Percentiles rank a stretch among this genome's conserved stretches.
These are phyloP conservation scores for Listrodromus nycthemerus DNA, from an alignment of 2,888 invertebrate species.

Conservation along the genomic window DNA sequence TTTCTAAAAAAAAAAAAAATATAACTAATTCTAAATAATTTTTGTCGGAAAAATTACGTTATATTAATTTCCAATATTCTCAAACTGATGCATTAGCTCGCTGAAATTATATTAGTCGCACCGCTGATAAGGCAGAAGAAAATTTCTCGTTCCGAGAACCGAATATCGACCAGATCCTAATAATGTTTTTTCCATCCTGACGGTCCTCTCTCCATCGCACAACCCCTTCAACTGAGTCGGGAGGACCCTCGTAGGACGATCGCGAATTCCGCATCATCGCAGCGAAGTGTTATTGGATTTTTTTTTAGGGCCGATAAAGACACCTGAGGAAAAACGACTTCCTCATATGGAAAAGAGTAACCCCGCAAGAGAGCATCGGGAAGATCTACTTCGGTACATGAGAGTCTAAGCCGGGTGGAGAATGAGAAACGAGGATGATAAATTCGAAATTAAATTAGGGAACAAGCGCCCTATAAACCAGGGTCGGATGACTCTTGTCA, in stretches of 20 bases:
- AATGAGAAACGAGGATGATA: constrained; percentile 30
- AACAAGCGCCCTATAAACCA: constrained; percentile 16
- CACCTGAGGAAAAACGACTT: constrained; percentile 18
- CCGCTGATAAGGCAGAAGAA: too few species aligned
- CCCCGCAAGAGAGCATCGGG: constrained; percentile 11
- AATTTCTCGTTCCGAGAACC: neutral
- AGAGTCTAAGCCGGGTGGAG: neutral
- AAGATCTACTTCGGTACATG: constrained; percentile 1
- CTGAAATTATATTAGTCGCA: too few species aligned
- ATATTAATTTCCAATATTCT: neutral
- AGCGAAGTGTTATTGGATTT: constrained; percentile 67
- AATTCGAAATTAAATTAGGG: constrained; percentile 59
- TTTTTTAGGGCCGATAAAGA: constrained; percentile 57
- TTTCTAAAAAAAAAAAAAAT: constrained; percentile 7
- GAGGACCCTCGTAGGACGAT: neutral
- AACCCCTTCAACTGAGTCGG: neutral
- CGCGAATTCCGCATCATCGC: constrained; percentile 23
- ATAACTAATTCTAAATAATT: neutral
- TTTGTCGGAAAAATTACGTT: neutral
- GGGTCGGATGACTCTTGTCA: constrained; percentile 5
- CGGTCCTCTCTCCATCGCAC: neutral
- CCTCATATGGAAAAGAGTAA: constrained; percentile 3
- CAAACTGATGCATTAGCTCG: too few species aligned
- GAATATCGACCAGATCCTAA: neutral
- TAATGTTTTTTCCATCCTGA: constrained; percentile 17